phyloP scores from a whole-genome alignment of 1,140 invertebrate species.

The Pseudobourletiella spinata region DNA sequence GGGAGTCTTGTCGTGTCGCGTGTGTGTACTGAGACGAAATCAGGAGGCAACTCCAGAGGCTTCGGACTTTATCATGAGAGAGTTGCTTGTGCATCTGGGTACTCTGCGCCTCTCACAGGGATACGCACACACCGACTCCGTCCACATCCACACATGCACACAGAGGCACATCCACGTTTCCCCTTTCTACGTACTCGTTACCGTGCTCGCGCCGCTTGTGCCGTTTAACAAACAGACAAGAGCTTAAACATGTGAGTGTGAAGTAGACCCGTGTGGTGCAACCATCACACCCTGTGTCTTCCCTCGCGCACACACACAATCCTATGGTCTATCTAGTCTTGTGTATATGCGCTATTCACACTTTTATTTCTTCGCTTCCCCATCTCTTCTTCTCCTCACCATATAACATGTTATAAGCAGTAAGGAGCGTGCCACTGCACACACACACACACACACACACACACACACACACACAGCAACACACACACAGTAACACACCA shows the following conservation, averaged over 20 bases:
- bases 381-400: neutral
- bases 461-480: too few relatives aligned
- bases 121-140: neutral
- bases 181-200: neutral
- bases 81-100: neutral
- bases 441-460: neutral
- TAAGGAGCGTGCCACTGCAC: neutral
- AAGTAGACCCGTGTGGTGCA: neutral
- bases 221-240: neutral
- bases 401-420: neutral
- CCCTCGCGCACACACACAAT: neutral
- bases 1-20: slow-evolving; percentile 19
- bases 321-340: neutral
- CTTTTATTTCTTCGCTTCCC: too few relatives aligned
- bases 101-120: neutral
- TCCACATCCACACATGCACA: neutral
- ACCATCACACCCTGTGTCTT: neutral
- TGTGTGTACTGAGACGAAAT: slow-evolving; percentile 22
- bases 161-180: neutral
- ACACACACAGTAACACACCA: too few relatives aligned
- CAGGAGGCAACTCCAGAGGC: slow-evolving; percentile 25
- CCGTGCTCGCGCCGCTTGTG: too few relatives aligned
- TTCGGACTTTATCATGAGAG: slow-evolving; percentile 22
- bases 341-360: too few relatives aligned
- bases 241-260: neutral